A percentile compares a stretch with the other conserved stretches of the same genome.
Conservation (phyloP, 2,113 vertebrate species). For the Osmerus mordax region DNA sequence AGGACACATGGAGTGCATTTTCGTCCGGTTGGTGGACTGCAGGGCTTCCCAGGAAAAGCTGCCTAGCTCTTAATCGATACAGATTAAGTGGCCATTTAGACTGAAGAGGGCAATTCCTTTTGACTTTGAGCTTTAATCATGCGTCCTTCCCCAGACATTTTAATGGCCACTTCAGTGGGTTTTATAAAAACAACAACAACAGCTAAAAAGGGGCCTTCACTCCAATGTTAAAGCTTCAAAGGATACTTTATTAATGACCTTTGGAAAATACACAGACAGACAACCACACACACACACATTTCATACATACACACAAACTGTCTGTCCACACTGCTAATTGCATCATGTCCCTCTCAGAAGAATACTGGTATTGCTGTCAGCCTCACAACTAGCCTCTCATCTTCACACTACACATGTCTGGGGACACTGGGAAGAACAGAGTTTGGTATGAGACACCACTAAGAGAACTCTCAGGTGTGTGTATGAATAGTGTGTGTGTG, state of each 20-base stretch:
- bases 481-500: no score
- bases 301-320: not conserved
- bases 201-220: not conserved
- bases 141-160: slow-evolving; percentile 42
- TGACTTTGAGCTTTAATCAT: slow-evolving; percentile 58
- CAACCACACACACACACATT: not conserved
- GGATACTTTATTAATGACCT: slow-evolving; percentile 9
- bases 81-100: slow-evolving; percentile 64
- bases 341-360: no score
- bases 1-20: slow-evolving; percentile 40
- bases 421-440: no score
- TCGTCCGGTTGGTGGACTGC: slow-evolving; percentile 40
- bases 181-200: slow-evolving; percentile 13
- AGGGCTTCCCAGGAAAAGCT: slow-evolving; percentile 39
- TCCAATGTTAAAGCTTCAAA: slow-evolving; percentile 2
- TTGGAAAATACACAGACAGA: not conserved
- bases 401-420: no score
- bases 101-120: slow-evolving; percentile 48
- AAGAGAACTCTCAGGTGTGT: no score
- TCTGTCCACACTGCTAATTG: no score
- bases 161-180: slow-evolving; percentile 27
- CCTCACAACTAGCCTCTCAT: no score
- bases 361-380: no score
- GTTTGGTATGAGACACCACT: no score
- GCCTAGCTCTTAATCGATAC: slow-evolving; percentile 61